phyloP scores from a whole-genome alignment of 2,888 invertebrate genomes.

The Belgica antarctica region DNA sequence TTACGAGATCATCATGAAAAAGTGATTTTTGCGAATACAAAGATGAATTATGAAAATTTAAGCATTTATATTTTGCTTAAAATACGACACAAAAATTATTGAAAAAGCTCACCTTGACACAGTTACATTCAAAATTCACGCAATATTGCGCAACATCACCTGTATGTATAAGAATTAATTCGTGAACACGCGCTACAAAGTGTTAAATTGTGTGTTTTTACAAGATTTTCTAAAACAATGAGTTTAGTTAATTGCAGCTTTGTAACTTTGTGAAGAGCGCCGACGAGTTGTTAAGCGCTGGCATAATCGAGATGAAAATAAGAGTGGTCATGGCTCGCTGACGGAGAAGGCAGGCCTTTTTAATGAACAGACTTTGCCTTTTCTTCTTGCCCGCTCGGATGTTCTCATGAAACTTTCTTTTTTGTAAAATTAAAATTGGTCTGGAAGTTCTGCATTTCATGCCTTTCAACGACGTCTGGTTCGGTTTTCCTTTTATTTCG shows the following conservation, averaged over 20 bases:
- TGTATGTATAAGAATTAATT: slow-evolving; percentile 6
- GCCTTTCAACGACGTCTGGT: slow-evolving; percentile 18
- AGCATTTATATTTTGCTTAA: slow-evolving; percentile 10
- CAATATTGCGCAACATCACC: slow-evolving; percentile 35
- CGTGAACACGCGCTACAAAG: neutral
- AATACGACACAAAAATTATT: slow-evolving; percentile 24
- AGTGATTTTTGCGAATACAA: neutral
- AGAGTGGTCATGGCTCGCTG: neutral
- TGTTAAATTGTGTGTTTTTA: neutral
- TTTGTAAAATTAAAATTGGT: slow-evolving; percentile 7
- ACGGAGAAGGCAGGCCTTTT: neutral
- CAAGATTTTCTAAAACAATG: slow-evolving; percentile 26
- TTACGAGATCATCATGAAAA: neutral
- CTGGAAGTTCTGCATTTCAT: neutral
- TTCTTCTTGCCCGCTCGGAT: slow-evolving; percentile 6
- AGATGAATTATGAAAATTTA: neutral
- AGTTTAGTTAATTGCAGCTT: neutral
- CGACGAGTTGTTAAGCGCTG: neutral
- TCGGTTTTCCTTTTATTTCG: slow-evolving; percentile 12
- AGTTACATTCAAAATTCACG: slow-evolving; percentile 41
- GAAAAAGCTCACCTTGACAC: slow-evolving; percentile 34
- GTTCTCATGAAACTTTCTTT: slow-evolving; percentile 25
- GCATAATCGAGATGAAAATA: slow-evolving; percentile 2
- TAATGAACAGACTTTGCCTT: neutral
- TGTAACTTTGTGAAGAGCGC: neutral